phyloP scores from a whole-genome alignment of 2,888 invertebrate genomes.

The Volucella zonaria region DNA sequence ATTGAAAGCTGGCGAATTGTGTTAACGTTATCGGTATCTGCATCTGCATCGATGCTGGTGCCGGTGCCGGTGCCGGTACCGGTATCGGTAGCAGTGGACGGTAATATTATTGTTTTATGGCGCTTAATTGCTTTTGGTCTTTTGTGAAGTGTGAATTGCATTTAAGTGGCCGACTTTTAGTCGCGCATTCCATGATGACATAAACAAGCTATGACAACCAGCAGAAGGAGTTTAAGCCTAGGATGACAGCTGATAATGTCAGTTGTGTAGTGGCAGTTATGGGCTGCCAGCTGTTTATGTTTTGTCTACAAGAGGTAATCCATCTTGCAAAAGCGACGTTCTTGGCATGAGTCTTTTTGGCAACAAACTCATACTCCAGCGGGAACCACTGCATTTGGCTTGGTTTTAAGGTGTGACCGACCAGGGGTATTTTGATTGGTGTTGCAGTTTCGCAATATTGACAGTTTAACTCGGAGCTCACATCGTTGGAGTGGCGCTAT shows the following conservation, averaged over 20 bases:
- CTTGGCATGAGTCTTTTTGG: slow-evolving; percentile 32
- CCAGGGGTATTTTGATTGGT: background rate
- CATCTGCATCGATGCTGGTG: background rate
- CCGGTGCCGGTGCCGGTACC: too few relatives aligned
- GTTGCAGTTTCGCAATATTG: background rate
- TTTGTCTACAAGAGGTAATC: background rate
- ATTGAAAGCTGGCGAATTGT: slow-evolving; percentile 72
- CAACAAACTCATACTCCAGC: background rate
- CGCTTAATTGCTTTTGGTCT: slow-evolving; percentile 68
- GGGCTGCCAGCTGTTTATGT: background rate
- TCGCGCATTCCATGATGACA: slow-evolving; percentile 5
- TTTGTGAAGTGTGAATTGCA: slow-evolving; percentile 42
- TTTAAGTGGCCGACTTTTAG: slow-evolving; percentile 28
- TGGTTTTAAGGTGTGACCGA: slow-evolving; percentile 28
- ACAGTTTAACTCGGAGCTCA: background rate
- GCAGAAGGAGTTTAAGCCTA: background rate
- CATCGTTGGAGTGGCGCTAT: background rate
- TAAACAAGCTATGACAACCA: slow-evolving; percentile 10
- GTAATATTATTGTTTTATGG: slow-evolving; percentile 61
- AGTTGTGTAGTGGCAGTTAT: slow-evolving; percentile 7
- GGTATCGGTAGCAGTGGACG: too few relatives aligned
- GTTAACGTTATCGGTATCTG: slow-evolving; percentile 50
- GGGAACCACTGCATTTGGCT: slow-evolving; percentile 1
- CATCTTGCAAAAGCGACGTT: slow-evolving; percentile 30
- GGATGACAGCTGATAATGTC: slow-evolving; percentile 23